phyloP scores from a whole-genome alignment of 2,113 vertebrate species.

The Apteryx owenii region DNA sequence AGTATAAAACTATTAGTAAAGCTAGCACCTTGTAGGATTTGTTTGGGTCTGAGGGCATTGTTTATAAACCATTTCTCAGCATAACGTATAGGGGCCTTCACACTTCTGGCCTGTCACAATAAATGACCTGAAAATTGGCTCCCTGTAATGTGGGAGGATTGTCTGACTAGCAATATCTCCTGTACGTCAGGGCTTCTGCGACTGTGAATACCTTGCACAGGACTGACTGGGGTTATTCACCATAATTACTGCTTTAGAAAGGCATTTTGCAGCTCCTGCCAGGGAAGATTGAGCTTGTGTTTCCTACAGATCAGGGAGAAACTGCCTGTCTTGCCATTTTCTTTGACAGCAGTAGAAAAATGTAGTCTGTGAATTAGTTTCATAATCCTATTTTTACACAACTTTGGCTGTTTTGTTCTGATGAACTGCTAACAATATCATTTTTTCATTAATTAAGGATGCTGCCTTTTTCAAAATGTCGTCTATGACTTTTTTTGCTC shows the following conservation, averaged over 20 bases:
- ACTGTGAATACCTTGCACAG: fast-evolving
- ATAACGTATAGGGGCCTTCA: neutral
- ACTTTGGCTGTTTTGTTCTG: neutral
- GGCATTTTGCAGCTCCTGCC: neutral
- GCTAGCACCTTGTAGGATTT: neutral
- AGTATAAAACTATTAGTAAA: neutral
- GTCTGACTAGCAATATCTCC: neutral
- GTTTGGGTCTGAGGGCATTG: neutral
- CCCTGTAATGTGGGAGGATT: neutral
- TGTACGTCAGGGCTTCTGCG: fast-evolving
- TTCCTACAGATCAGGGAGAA: neutral
- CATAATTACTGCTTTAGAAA: neutral
- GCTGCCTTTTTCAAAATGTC: slow-evolving; percentile 8
- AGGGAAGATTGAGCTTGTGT: neutral
- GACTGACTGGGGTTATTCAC: neutral
- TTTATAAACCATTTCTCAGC: neutral
- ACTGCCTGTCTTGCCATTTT: neutral
- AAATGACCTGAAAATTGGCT: neutral
- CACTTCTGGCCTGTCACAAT: neutral
- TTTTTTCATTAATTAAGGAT: slow-evolving; percentile 27
- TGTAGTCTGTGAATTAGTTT: neutral
- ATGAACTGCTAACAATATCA: neutral
- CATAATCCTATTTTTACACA: neutral
- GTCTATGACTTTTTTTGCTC: neutral
- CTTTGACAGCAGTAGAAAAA: neutral